These are phyloP conservation scores for Eucera pruinosa DNA, from an alignment of 2,888 invertebrate species.

Conservation along the genomic window DNA sequence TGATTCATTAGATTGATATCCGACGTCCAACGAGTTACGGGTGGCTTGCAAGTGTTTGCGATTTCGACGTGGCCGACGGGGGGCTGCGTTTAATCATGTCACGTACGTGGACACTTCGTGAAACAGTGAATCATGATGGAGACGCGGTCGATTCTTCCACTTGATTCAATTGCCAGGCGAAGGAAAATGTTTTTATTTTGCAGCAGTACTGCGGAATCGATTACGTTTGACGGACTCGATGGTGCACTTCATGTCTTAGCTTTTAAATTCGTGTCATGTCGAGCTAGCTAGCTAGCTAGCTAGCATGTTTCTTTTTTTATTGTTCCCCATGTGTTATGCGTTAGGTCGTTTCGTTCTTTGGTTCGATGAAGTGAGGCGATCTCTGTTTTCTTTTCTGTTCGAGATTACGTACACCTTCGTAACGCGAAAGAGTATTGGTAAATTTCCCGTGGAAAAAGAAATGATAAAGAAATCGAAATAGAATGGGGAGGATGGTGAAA, in stretches of 20 bases:
- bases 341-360: background rate
- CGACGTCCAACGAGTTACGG: constrained; percentile 17
- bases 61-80: background rate
- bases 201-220: background rate
- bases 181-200: constrained; percentile 27
- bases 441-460: too few relatives aligned
- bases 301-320: too few relatives aligned
- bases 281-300: too few relatives aligned
- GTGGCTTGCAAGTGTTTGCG: constrained; percentile 23
- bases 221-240: constrained; percentile 24
- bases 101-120: constrained; percentile 10
- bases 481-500: too few relatives aligned
- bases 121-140: constrained; percentile 17
- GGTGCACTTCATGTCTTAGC: constrained; percentile 13
- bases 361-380: too few relatives aligned
- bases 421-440: too few relatives aligned
- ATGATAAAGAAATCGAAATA: too few relatives aligned
- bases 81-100: constrained; percentile 27
- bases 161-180: background rate
- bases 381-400: background rate
- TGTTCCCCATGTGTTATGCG: background rate
- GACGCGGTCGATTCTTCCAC: constrained; percentile 5
- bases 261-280: constrained; percentile 24
- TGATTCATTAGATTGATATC: constrained; percentile 56
- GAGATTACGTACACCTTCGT: too few relatives aligned